Percentiles rank a stretch among this genome's conserved stretches.
phyloP scores from a whole-genome alignment of 2,113 vertebrate species.

The Rhinoptilus africanus region DNA sequence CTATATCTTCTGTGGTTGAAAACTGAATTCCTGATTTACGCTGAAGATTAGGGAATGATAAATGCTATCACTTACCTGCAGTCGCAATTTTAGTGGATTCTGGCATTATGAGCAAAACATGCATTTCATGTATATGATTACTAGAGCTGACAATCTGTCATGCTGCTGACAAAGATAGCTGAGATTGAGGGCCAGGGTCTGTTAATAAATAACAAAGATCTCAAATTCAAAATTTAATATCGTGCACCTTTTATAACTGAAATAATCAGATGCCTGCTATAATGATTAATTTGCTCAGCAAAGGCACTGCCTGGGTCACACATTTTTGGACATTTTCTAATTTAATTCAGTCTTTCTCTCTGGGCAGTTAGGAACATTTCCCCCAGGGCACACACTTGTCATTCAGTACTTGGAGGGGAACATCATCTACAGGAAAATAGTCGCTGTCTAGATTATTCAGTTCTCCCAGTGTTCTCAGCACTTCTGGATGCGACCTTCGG shows the following conservation, averaged over 20 bases:
- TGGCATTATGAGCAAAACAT: constrained; percentile 14
- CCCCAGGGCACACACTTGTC: not conserved
- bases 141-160: constrained; percentile 3
- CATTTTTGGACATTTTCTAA: not conserved
- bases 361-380: not conserved
- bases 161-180: not conserved
- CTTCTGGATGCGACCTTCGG: not conserved
- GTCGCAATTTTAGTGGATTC: not conserved
- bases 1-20: constrained; percentile 29
- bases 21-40: constrained; percentile 18
- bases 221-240: constrained; percentile 2
- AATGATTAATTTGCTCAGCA: not conserved
- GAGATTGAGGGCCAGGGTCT: not conserved
- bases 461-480: not conserved
- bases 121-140: not conserved
- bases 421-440: not conserved
- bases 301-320: not conserved
- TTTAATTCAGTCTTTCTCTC: not conserved
- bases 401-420: not conserved
- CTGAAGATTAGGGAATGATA: constrained; percentile 8
- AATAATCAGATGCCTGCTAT: not conserved
- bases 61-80: not conserved
- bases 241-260: not conserved
- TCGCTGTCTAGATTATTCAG: not conserved
- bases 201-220: constrained; percentile 20